These are phyloP conservation scores for Chionis minor DNA, from an alignment of 2,113 vertebrate species.

Conservation along the genomic window DNA sequence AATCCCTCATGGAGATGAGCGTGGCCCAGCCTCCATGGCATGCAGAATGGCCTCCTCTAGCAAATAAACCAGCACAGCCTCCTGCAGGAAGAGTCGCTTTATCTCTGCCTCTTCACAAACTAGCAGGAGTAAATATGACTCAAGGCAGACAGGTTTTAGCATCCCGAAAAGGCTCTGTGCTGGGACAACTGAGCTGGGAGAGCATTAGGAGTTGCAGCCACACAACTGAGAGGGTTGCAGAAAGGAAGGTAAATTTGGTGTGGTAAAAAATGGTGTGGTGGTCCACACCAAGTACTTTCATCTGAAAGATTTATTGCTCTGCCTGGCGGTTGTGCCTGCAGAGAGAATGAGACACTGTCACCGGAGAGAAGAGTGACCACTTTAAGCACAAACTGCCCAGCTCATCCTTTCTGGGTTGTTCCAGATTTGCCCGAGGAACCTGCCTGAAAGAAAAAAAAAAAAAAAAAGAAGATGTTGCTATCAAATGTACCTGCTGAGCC, in stretches of 20 bases:
- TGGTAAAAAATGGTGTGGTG: too few species aligned
- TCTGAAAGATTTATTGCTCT: constrained; percentile 7
- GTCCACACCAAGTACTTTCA: not conserved
- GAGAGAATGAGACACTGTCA: not conserved
- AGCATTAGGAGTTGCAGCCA: not conserved
- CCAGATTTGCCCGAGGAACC: not conserved
- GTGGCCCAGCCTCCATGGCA: not conserved
- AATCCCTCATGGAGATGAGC: not conserved
- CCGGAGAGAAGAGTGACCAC: not conserved
- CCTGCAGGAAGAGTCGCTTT: not conserved
- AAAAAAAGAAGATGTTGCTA: not conserved
- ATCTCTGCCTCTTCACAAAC: not conserved
- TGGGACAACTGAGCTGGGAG: not conserved
- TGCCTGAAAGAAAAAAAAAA: not conserved
- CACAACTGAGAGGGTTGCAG: not conserved
- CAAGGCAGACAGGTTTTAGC: not conserved
- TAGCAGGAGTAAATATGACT: not conserved
- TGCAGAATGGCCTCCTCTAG: not conserved
- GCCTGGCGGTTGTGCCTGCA: not conserved
- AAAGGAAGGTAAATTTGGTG: not conserved
- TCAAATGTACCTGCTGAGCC: not conserved
- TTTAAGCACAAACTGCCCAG: not conserved
- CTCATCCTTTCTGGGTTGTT: not conserved
- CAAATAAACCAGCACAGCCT: not conserved
- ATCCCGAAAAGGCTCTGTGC: not conserved